These are phyloP conservation scores for Noturus placidus DNA, from an alignment of 2,113 vertebrate species.

Conservation along the genomic window DNA sequence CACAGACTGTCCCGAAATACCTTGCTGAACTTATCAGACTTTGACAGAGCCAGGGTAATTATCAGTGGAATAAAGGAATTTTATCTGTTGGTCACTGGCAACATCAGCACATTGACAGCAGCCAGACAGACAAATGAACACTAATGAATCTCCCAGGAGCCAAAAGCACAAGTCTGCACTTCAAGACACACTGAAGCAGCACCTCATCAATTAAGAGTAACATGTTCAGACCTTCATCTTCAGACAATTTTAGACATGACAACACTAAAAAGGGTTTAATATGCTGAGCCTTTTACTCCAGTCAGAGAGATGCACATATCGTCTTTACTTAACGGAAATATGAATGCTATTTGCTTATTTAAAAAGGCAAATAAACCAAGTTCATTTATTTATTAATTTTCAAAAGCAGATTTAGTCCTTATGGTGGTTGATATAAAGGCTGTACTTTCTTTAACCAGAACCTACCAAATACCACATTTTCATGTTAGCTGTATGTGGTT, in stretches of 20 bases:
- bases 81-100: slow-evolving; percentile 38
- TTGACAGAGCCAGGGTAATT: slow-evolving; percentile 31
- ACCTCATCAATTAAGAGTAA: slow-evolving; percentile 6
- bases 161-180: slow-evolving; percentile 36
- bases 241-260: not conserved
- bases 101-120: slow-evolving; percentile 39
- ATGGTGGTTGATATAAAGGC: not conserved
- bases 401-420: not conserved
- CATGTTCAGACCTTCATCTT: not conserved
- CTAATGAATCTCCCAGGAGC: slow-evolving; percentile 36
- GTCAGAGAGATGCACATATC: not conserved
- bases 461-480: not conserved
- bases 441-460: not conserved
- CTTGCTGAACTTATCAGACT: slow-evolving; percentile 24
- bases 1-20: slow-evolving; percentile 3
- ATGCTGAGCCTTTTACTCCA: not conserved
- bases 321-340: not conserved
- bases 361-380: not conserved
- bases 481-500: not conserved
- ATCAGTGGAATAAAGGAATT: slow-evolving; percentile 35
- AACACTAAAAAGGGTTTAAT: not conserved
- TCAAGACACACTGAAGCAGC: slow-evolving; percentile 15
- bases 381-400: not conserved
- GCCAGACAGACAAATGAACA: slow-evolving; percentile 46
- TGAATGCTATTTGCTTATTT: not conserved